Conservation (phyloP, 2,113 vertebrate species). For the cat (Felis catus) region DNA sequence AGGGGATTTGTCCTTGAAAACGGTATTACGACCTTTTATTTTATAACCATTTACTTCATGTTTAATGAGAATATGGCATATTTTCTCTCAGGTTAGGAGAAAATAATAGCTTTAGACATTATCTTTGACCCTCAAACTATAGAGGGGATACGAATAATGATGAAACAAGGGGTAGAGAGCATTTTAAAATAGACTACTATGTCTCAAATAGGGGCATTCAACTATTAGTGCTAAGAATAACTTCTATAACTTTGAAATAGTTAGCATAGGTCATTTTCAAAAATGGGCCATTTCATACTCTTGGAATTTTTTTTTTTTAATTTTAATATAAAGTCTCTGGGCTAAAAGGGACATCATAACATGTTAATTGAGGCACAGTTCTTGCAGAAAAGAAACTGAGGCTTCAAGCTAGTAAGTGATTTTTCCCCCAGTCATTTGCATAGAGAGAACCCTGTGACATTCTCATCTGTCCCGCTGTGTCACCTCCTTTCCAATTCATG, state of each 20-base stretch:
- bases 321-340: neutral
- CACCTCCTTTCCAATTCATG: neutral
- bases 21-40: slow-evolving; percentile 33
- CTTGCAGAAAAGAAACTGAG: neutral
- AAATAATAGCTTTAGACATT: slow-evolving; percentile 9
- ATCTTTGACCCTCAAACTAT: slow-evolving; percentile 8
- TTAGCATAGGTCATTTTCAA: slow-evolving; percentile 23
- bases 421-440: neutral
- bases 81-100: slow-evolving; percentile 49
- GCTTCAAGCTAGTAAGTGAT: neutral
- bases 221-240: slow-evolving; percentile 26
- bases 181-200: slow-evolving; percentile 66
- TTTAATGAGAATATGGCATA: slow-evolving; percentile 59
- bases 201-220: neutral
- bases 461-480: rapidly evolving
- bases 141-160: slow-evolving; percentile 23
- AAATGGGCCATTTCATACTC: neutral
- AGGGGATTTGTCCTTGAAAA: slow-evolving; percentile 43
- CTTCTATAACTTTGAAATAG: slow-evolving; percentile 38
- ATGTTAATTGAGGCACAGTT: neutral
- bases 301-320: neutral
- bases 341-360: neutral
- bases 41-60: slow-evolving; percentile 28
- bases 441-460: neutral
- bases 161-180: neutral